These are phyloP conservation scores for Anthopleura sola DNA, from an alignment of 64 coral and sea anemone species.

Conservation along the genomic window DNA sequence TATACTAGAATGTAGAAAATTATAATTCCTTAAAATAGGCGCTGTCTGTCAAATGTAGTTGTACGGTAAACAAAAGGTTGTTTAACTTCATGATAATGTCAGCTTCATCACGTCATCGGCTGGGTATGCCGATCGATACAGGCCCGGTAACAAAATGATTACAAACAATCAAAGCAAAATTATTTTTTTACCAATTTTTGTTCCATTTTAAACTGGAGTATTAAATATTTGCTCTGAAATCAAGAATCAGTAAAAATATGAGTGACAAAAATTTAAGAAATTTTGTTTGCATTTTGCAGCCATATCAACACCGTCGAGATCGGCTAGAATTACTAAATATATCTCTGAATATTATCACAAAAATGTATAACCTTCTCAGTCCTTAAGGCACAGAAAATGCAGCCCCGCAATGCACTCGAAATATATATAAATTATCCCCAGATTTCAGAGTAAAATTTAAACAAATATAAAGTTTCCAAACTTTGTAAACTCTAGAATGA, in stretches of 20 bases:
- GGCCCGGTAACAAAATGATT: background rate
- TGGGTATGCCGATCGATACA: background rate
- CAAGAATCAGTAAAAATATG: no score
- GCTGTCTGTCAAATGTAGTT: background rate
- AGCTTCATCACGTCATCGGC: background rate
- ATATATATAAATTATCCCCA: background rate
- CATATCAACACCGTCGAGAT: no score
- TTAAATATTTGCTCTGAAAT: background rate
- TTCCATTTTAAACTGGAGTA: no score
- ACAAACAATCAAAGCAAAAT: background rate
- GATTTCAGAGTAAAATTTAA: background rate
- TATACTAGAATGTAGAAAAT: background rate
- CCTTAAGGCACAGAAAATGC: background rate
- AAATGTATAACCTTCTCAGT: background rate
- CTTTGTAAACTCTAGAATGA: background rate
- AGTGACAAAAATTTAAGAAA: no score
- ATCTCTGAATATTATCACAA: no score
- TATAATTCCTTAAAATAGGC: no score
- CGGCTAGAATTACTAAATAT: no score
- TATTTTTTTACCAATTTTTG: background rate
- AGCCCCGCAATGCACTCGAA: background rate
- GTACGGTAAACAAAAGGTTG: background rate
- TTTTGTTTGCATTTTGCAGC: no score
- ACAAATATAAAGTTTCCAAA: background rate
- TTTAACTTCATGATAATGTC: background rate